Evolutionary conservation across 2,113 vertebrate species (phyloP).

Genomic region (Callaeas wilsoni): DNA sequence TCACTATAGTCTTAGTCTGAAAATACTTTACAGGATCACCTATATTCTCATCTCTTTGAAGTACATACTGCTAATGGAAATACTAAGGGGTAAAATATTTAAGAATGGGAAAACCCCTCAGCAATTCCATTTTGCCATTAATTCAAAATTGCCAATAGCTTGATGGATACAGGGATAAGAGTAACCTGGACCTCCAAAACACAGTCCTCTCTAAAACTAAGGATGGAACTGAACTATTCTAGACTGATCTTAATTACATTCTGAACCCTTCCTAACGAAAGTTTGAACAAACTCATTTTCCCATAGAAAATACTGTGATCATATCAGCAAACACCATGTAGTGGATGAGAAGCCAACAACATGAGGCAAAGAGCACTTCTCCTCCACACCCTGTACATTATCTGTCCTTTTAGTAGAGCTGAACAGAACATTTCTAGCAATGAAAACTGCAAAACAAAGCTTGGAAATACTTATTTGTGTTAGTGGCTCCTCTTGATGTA

Average conservation of each 20-base stretch:
- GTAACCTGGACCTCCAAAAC: not conserved
- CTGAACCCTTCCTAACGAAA: not conserved
- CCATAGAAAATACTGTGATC: not conserved
- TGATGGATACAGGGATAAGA: not conserved
- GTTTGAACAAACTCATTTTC: not conserved
- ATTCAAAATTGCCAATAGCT: not conserved
- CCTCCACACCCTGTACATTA: rapidly evolving
- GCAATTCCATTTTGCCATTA: not conserved
- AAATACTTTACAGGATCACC: not conserved
- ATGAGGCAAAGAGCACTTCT: not conserved
- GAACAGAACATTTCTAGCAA: not conserved
- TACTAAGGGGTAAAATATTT: not conserved
- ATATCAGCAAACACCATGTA: not conserved
- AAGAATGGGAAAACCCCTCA: not conserved
- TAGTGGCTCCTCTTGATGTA: not conserved
- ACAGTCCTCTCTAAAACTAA: not conserved
- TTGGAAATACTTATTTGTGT: not conserved
- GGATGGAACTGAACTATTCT: not conserved
- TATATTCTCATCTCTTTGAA: not conserved
- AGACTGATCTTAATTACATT: not conserved
- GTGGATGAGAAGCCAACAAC: not conserved
- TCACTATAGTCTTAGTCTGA: not conserved
- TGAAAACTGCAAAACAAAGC: not conserved
- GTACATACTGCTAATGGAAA: not conserved
- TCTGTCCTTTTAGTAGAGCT: not conserved